Conservation (phyloP, 2,113 vertebrate genomes). For the Picathartes gymnocephalus region DNA sequence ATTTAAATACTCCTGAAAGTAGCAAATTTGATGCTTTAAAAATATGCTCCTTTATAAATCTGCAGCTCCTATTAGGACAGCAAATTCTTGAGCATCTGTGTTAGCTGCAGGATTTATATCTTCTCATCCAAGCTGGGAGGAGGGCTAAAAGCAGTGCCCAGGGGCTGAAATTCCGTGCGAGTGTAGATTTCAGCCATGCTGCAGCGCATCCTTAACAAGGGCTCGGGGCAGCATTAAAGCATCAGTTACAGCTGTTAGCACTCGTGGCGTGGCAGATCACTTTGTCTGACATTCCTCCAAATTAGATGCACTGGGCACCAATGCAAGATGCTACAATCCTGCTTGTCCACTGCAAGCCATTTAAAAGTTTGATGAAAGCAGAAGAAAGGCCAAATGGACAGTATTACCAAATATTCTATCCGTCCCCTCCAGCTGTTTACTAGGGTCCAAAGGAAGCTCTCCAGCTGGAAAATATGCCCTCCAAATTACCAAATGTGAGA, state of each 20-base stretch:
- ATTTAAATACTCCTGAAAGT: neutral
- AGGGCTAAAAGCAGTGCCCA: neutral
- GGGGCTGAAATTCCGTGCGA: neutral
- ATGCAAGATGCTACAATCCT: neutral
- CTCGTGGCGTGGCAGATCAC: neutral
- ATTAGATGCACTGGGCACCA: neutral
- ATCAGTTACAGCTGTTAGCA: neutral
- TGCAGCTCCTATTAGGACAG: neutral
- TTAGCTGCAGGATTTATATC: neutral
- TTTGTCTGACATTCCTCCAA: neutral
- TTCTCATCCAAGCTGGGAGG: neutral
- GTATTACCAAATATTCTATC: neutral
- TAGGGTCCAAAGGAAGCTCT: neutral
- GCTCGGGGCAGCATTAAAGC: neutral
- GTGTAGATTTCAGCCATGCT: neutral
- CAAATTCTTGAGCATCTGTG: neutral
- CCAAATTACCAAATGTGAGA: neutral
- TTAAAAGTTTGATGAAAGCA: neutral
- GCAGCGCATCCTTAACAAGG: too few species aligned
- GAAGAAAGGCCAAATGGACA: neutral
- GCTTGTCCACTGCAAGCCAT: neutral
- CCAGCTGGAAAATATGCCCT: constrained; percentile 1
- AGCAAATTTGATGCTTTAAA: neutral
- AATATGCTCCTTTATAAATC: neutral
- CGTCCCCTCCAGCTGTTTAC: constrained; percentile 29